Evolutionary conservation across 2,888 invertebrate species (phyloP).

Genomic region (Caenorhabditis plicata): DNA sequence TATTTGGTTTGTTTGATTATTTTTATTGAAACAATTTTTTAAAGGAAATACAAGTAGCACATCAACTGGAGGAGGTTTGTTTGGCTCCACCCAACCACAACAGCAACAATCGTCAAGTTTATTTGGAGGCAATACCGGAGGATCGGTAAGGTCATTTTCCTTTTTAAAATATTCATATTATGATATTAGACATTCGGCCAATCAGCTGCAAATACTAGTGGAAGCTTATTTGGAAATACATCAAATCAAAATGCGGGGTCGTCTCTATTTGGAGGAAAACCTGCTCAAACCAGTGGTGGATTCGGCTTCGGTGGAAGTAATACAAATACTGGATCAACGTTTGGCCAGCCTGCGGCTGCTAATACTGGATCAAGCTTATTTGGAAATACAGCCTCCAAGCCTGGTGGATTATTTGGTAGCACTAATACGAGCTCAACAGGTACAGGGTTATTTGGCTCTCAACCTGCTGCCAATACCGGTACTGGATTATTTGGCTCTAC

Average conservation of each 20-base stretch:
- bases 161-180: too few species aligned
- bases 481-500: slow-evolving; percentile 30
- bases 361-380: slow-evolving; percentile 38
- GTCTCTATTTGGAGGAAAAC: slow-evolving; percentile 42
- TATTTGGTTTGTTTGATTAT: too few species aligned
- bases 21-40: too few species aligned
- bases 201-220: slow-evolving; percentile 15
- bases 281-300: slow-evolving; percentile 45
- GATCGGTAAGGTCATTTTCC: too few species aligned
- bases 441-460: slow-evolving; percentile 21
- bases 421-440: slow-evolving; percentile 18
- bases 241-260: slow-evolving; percentile 13
- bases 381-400: slow-evolving; percentile 33
- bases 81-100: slow-evolving; percentile 67
- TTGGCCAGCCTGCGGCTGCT: slow-evolving; percentile 41
- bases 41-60: neutral
- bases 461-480: slow-evolving; percentile 6
- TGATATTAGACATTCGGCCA: too few species aligned
- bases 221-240: slow-evolving; percentile 29
- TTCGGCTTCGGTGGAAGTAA: slow-evolving; percentile 22
- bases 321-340: slow-evolving; percentile 17
- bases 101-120: slow-evolving; percentile 11
- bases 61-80: slow-evolving; percentile 50
- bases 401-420: slow-evolving; percentile 47
- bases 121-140: slow-evolving; percentile 16